A percentile compares a stretch with the other conserved stretches of the same genome.
Evolutionary conservation across 2,797 vertebrate species (phyloP).

Genomic region (Acrossocheilus fasciatus): DNA sequence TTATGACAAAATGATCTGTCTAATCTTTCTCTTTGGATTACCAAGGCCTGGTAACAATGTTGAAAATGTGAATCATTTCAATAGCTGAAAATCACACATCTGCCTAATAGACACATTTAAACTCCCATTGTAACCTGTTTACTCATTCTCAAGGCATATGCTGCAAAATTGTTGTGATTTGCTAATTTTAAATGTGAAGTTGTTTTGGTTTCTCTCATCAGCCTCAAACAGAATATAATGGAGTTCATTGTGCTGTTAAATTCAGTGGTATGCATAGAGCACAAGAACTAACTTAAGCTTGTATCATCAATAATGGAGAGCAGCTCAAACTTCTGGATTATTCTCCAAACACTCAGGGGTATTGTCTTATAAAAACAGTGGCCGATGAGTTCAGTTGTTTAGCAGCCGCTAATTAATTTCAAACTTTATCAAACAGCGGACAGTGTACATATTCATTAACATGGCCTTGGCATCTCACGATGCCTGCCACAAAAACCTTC

Average conservation of each 20-base stretch:
- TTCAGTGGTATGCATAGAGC: not conserved
- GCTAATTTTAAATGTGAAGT: conserved; percentile 9
- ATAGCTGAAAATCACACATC: conserved; percentile 38
- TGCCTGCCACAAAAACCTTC: conserved; percentile 52
- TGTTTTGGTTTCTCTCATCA: conserved; percentile 22
- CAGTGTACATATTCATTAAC: conserved; percentile 69
- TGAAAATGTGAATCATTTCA: conserved; percentile 47
- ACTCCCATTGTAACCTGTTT: conserved; percentile 32
- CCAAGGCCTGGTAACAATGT: conserved; percentile 46
- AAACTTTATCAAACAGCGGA: conserved; percentile 57
- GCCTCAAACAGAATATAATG: not conserved
- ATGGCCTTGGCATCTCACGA: conserved; percentile 50
- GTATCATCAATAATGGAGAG: conserved; percentile 15
- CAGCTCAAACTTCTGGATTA: conserved; percentile 17
- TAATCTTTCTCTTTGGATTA: conserved; percentile 41
- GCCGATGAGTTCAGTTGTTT: conserved; percentile 60
- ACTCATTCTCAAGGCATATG: conserved; percentile 21
- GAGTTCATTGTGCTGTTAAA: not conserved
- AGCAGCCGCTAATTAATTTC: conserved; percentile 60
- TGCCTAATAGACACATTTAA: conserved; percentile 41
- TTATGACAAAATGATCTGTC: conserved; percentile 27
- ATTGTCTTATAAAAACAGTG: conserved; percentile 57
- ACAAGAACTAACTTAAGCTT: conserved; percentile 5
- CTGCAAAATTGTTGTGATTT: conserved; percentile 20
- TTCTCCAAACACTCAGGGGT: conserved; percentile 14